Base-by-base conservation (phyloP, 2,888 invertebrate genomes). In the Caenorhabditis uteleia region DNA sequence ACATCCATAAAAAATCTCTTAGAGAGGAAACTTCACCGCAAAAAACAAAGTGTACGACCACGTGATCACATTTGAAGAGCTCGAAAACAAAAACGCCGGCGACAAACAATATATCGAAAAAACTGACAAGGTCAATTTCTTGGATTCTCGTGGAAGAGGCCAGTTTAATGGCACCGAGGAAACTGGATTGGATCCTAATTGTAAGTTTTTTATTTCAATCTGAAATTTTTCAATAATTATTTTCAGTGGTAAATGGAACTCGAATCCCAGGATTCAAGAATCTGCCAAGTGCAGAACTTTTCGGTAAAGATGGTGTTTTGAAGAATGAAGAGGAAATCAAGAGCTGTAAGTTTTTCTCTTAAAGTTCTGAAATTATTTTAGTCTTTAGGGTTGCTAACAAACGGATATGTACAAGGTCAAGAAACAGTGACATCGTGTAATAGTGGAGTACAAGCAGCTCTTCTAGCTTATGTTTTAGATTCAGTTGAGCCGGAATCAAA, bases 151-250 rank as follows among this genome's bases (percentile, higher is more conserved):
- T 27, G 61, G 69, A 8, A 59, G 74, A 25, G 77, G 62, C 8
- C 79, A 80, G 55, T 80, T 78, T 47, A 60, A 74, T 7, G 79
- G 78, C n/a, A 69, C 60, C n/a, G 69, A 75, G 39, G 78, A 72
- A 25, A 72, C 74, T 10, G 73, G 75, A n/a, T 62, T 72, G 3
- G 73, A 74, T 31, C 61, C 66, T 4, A 58, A 67, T 47, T 47
- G 70, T 61, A 50, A 44, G 4, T 3, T n/a, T 1, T 46, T 18
- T 12, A 27, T 26, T 42, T 46, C 10, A 8, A 31, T 43, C 46
- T 21, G 12, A 26, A 3, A 16, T 25, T 43, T 48, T 20, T 8
- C 31, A 49, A 49, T 20, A 25, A 44, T n/a, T 26, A 18, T 20
- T 16, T 55, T 39, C 45, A 75, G 77, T 26, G 18, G 76, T 77